Conservation (phyloP, 2,113 vertebrate species). For the Benitochromis conjunctus region DNA sequence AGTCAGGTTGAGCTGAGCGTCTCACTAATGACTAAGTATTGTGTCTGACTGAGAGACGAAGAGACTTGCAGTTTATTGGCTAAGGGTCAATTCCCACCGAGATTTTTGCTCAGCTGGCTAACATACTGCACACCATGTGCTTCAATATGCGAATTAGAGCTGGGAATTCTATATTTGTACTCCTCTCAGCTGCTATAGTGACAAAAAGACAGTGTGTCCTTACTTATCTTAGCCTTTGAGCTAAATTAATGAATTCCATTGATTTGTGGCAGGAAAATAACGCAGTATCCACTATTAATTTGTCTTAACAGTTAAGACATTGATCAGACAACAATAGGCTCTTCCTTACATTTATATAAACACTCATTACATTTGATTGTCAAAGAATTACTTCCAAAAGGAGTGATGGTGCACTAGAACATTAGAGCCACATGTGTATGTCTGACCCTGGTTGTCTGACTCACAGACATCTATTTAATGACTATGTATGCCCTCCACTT, state of each 20-base stretch:
- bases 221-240: slow-evolving; percentile 24
- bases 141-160: background rate
- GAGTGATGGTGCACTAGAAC: background rate
- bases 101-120: slow-evolving; percentile 50
- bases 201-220: slow-evolving; percentile 8
- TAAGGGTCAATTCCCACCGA: slow-evolving; percentile 53
- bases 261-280: slow-evolving; percentile 39
- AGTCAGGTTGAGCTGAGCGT: slow-evolving; percentile 24
- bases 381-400: background rate
- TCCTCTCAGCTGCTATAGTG: slow-evolving; percentile 17
- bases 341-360: background rate
- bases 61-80: slow-evolving; percentile 38
- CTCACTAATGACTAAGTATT: slow-evolving; percentile 48
- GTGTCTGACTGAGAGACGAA: slow-evolving; percentile 21
- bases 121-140: slow-evolving; percentile 52
- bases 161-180: slow-evolving; percentile 23
- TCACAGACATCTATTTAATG: background rate
- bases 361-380: background rate
- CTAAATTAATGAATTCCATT: slow-evolving; percentile 36
- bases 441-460: background rate
- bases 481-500: background rate
- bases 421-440: background rate
- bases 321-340: slow-evolving; percentile 11
- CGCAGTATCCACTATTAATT: slow-evolving; percentile 10
- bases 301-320: background rate